A percentile compares a stretch with the other conserved stretches of the same genome.
Evolutionary conservation across 2,797 vertebrate species (phyloP).

Genomic region (Artibeus lituratus): DNA sequence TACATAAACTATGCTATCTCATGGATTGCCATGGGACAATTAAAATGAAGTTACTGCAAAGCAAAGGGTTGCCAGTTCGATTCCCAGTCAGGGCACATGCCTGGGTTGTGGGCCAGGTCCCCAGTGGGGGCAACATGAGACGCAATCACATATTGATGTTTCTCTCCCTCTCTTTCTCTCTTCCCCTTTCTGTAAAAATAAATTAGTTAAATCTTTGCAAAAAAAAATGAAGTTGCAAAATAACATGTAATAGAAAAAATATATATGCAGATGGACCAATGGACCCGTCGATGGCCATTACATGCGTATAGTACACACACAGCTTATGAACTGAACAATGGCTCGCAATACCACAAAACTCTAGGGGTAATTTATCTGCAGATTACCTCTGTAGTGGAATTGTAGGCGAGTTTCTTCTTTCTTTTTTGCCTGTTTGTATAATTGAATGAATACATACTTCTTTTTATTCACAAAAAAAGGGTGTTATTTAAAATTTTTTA

Average conservation of each 20-base stretch:
- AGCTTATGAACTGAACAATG: background rate
- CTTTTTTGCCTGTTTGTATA: background rate
- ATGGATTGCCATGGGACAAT: background rate
- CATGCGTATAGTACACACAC: background rate
- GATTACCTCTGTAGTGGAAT: background rate
- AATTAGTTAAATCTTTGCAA: too few species aligned
- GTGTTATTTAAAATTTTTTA: background rate
- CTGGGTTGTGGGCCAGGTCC: too few species aligned
- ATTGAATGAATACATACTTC: background rate
- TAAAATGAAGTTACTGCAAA: background rate
- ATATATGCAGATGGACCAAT: too few species aligned
- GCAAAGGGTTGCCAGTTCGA: too few species aligned
- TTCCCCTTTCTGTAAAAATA: too few species aligned
- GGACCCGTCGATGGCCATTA: background rate
- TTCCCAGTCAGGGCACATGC: too few species aligned
- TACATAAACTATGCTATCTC: background rate
- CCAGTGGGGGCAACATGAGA: too few species aligned
- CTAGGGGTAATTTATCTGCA: background rate
- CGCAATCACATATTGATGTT: too few species aligned
- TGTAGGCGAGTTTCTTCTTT: background rate
- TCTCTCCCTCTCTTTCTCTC: too few species aligned
- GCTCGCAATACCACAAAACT: background rate
- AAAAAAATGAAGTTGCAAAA: background rate
- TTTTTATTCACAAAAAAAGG: background rate
- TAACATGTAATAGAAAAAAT: background rate